Evolutionary conservation across 2,888 invertebrate genomes (phyloP).

Genomic region (Ischnura elegans): DNA sequence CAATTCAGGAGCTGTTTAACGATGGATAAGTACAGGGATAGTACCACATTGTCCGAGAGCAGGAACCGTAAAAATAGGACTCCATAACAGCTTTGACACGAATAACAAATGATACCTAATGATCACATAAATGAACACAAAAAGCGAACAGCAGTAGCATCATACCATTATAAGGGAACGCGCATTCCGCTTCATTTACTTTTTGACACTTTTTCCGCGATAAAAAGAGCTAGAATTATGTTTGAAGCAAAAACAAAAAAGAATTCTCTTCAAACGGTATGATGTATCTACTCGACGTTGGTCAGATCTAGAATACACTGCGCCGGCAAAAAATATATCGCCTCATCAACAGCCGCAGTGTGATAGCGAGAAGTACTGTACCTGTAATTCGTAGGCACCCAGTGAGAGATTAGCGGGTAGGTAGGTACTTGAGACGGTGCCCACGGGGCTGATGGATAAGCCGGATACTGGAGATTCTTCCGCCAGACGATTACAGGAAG

Average conservation of each 20-base stretch:
- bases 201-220: not conserved
- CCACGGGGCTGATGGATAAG: not conserved
- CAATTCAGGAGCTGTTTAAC: not conserved
- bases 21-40: not conserved
- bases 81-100: not conserved
- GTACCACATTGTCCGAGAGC: not conserved
- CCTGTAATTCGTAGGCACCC: not conserved
- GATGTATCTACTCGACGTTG: not conserved
- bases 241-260: not conserved
- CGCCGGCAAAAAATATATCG: not conserved
- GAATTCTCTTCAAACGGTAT: not conserved
- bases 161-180: not conserved
- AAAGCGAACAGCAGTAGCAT: not conserved
- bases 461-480: not conserved
- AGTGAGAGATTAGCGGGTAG: not conserved
- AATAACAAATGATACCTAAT: not conserved
- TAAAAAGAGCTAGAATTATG: not conserved
- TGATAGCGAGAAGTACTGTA: not conserved
- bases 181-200: not conserved
- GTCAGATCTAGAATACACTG: not conserved
- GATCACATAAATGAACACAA: not conserved
- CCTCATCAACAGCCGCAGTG: not conserved
- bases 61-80: not conserved
- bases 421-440: not conserved
- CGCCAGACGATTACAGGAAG: not conserved